Evolutionary conservation across 2,113 vertebrate genomes (phyloP).

Genomic region (Eubucco bourcierii): DNA sequence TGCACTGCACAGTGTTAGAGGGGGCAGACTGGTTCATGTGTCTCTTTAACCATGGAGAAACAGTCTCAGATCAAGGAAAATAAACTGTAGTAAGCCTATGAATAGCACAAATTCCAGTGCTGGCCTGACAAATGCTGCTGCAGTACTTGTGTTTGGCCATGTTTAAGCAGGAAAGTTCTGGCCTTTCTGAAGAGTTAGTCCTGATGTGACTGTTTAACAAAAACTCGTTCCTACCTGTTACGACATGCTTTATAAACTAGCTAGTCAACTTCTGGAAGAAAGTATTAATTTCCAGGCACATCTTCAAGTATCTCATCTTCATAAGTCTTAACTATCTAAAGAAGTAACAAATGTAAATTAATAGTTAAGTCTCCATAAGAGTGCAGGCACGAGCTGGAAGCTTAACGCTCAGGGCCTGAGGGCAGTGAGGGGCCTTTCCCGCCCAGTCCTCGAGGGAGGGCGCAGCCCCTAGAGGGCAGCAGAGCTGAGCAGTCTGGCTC

Average conservation of each 20-base stretch:
- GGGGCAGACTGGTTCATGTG: fast-evolving
- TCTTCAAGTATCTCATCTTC: neutral
- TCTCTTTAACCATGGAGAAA: neutral
- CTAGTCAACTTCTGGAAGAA: neutral
- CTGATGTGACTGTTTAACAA: neutral
- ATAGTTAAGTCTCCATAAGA: neutral
- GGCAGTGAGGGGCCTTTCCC: fast-evolving
- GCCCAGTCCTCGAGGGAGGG: fast-evolving
- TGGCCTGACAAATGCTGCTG: neutral
- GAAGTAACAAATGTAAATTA: neutral
- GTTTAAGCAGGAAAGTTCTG: neutral
- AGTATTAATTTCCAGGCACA: neutral
- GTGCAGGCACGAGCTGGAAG: neutral
- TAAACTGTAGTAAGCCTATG: neutral
- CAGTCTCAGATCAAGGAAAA: neutral
- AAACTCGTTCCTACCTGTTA: neutral
- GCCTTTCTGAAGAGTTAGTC: neutral
- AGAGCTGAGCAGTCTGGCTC: fast-evolving
- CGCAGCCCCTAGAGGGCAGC: fast-evolving
- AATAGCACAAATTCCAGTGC: neutral
- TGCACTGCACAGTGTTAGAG: fast-evolving
- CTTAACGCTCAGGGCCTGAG: neutral
- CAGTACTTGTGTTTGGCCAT: neutral
- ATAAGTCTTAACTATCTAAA: neutral
- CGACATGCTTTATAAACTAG: neutral